Evolutionary conservation across 2,888 invertebrate genomes (phyloP).

Genomic region (Lomographa bimaculata): DNA sequence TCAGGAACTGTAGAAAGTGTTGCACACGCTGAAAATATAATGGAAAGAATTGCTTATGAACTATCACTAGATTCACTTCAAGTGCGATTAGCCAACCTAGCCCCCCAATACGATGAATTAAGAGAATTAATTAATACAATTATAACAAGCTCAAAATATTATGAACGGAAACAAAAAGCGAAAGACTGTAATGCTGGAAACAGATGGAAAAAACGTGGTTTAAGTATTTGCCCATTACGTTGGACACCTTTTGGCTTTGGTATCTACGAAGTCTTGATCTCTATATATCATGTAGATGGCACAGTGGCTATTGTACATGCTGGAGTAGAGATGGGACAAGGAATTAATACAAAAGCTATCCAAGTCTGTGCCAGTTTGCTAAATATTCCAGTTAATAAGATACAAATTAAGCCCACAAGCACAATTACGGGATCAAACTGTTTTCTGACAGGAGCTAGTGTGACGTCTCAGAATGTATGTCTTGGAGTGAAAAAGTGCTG

Average conservation of each 20-base stretch:
- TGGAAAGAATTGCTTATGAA: conserved; percentile 84
- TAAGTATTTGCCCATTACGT: conserved; percentile 82
- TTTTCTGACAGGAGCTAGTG: conserved; percentile 85
- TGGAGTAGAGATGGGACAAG: conserved; percentile 88
- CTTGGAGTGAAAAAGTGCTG: conserved; percentile 79
- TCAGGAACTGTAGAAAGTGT: conserved; percentile 79
- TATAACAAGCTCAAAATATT: conserved; percentile 78
- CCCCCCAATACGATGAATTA: conserved; percentile 43
- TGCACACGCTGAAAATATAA: conserved; percentile 80
- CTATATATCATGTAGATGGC: conserved; percentile 84
- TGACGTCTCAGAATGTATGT: conserved; percentile 85
- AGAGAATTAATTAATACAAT: conserved; percentile 78
- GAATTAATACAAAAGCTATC: conserved; percentile 86
- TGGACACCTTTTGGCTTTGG: conserved; percentile 17
- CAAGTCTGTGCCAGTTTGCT: conserved; percentile 86
- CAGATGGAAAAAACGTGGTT: conserved; percentile 88
- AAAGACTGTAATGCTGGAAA: conserved; percentile 84
- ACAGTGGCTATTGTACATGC: conserved; percentile 85
- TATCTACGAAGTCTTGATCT: conserved; percentile 74
- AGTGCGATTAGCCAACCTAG: conserved; percentile 79
- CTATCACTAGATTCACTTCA: conserved; percentile 80
- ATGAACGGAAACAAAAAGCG: conserved; percentile 62
- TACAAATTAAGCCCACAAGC: conserved; percentile 85
- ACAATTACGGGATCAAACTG: conserved; percentile 85
- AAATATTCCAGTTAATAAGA: conserved; percentile 84